Percentiles rank a stretch among this genome's conserved stretches.
phyloP scores from a whole-genome alignment of 2,113 vertebrate species.

The Gymnorhina tibicen region DNA sequence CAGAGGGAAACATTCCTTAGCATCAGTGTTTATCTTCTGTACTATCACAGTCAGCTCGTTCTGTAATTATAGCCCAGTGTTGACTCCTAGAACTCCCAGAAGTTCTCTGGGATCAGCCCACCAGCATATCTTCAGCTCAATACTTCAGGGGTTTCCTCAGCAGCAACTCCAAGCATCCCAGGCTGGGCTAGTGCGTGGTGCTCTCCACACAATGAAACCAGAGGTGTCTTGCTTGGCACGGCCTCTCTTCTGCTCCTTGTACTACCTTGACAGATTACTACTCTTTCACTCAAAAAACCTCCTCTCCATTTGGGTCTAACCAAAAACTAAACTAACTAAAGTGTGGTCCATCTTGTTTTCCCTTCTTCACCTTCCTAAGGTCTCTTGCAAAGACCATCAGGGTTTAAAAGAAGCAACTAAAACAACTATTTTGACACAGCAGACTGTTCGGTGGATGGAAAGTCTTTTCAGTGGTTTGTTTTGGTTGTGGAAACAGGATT shows the following conservation, averaged over 20 bases:
- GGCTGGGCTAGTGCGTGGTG: rapidly evolving
- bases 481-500: not conserved
- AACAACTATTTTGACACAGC: not conserved
- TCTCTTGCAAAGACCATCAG: not conserved
- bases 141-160: not conserved
- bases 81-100: not conserved
- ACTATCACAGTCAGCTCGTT: not conserved
- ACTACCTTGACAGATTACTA: not conserved
- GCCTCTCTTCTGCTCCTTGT: not conserved
- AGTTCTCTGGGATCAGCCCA: not conserved
- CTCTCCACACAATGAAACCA: not conserved
- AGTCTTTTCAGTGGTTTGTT: not conserved
- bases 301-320: not conserved
- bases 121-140: rapidly evolving
- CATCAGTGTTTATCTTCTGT: not conserved
- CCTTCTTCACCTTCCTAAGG: not conserved
- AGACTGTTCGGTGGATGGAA: not conserved
- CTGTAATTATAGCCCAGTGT: not conserved
- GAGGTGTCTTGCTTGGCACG: not conserved
- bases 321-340: not conserved
- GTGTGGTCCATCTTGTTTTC: not conserved
- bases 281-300: not conserved
- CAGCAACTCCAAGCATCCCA: rapidly evolving
- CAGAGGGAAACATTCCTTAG: not conserved
- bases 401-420: not conserved